Evolutionary conservation across 1,140 invertebrate genomes (phyloP).

Genomic region (Drosophila rufa): DNA sequence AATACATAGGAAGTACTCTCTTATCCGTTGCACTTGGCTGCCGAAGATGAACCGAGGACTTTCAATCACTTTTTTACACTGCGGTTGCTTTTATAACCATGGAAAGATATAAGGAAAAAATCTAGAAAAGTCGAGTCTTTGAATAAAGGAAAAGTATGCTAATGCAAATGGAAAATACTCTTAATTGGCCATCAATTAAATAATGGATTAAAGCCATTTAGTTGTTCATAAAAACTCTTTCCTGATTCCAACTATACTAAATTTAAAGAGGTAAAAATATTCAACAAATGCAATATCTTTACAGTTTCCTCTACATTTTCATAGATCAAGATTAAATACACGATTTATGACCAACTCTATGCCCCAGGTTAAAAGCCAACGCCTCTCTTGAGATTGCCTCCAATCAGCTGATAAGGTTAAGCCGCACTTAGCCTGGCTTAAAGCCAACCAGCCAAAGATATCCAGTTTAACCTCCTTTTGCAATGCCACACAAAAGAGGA

Average conservation of each 20-base stretch:
- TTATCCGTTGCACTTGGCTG: slow-evolving; percentile 52
- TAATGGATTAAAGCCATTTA: background rate
- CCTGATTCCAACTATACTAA: too few species aligned
- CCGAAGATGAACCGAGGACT: slow-evolving; percentile 55
- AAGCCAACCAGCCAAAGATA: slow-evolving; percentile 13
- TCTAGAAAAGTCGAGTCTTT: slow-evolving; percentile 18
- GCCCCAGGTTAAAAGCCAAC: background rate
- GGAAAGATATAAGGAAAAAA: slow-evolving; percentile 8
- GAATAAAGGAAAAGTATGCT: background rate
- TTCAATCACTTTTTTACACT: slow-evolving; percentile 30
- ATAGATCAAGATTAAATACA: background rate
- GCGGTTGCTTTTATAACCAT: slow-evolving; percentile 39
- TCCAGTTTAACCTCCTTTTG: slow-evolving; percentile 40
- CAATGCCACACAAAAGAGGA: slow-evolving; percentile 29
- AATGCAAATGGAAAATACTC: background rate
- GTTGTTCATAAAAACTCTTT: background rate
- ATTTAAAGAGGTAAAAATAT: background rate
- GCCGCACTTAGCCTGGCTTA: slow-evolving; percentile 18
- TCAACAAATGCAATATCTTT: background rate
- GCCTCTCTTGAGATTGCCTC: background rate
- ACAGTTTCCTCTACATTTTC: background rate
- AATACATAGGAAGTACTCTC: slow-evolving; percentile 41
- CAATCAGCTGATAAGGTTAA: slow-evolving; percentile 28
- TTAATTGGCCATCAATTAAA: background rate
- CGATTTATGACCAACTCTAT: too few species aligned